phyloP scores from a whole-genome alignment of 1,140 invertebrate species.

The Aricia agestis region DNA sequence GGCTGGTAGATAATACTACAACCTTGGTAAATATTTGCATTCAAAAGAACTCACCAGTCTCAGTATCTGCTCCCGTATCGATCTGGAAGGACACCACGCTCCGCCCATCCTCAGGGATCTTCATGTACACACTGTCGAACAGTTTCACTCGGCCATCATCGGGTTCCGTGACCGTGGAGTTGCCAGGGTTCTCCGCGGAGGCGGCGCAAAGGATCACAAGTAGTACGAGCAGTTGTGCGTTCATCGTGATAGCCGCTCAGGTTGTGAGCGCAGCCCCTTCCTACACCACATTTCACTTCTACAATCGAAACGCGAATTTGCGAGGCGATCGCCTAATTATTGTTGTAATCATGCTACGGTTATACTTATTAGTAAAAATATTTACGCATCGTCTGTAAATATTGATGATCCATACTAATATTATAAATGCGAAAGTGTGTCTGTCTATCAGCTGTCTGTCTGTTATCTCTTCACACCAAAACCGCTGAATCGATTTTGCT shows the following conservation, averaged over 20 bases:
- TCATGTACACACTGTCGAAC: conserved; percentile 48
- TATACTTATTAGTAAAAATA: no score
- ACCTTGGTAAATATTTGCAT: no score
- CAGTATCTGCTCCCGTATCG: conserved; percentile 32
- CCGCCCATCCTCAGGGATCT: conserved; percentile 38
- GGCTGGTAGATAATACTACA: no score
- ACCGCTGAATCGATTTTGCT: no score
- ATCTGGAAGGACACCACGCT: conserved; percentile 52
- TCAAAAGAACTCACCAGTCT: conserved; percentile 39
- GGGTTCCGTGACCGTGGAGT: not conserved
- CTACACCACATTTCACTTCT: conserved; percentile 6
- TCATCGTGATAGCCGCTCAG: not conserved
- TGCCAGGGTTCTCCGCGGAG: not conserved
- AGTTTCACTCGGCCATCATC: conserved; percentile 29
- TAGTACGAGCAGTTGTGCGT: not conserved
- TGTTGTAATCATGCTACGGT: no score
- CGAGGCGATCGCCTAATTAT: not conserved
- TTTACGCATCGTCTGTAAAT: no score
- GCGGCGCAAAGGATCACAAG: not conserved
- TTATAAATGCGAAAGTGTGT: no score
- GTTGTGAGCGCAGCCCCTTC: not conserved
- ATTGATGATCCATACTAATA: no score
- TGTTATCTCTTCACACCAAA: no score
- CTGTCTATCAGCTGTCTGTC: no score
- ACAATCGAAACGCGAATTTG: not conserved